Evolutionary conservation across 2,113 vertebrate species (phyloP).

Genomic region (Heptranchias perlo): DNA sequence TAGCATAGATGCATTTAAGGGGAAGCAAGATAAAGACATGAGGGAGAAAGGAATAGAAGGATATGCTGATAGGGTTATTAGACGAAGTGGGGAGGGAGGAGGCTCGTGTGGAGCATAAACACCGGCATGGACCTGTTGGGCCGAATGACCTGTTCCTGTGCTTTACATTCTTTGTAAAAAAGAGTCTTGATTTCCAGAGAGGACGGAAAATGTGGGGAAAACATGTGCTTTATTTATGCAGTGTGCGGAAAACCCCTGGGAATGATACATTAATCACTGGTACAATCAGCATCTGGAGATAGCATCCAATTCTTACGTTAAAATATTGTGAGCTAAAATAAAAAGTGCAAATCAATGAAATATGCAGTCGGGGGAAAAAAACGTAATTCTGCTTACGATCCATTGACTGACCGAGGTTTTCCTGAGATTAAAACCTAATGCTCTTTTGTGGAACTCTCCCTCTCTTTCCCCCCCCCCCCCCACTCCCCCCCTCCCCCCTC

Average conservation of each 20-base stretch:
- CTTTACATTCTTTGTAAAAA: no score
- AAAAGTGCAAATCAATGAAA: not conserved
- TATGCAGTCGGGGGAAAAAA: not conserved
- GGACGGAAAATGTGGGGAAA: not conserved
- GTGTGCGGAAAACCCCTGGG: not conserved
- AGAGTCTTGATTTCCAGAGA: not conserved
- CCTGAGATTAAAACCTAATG: constrained; percentile 27
- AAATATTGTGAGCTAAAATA: not conserved
- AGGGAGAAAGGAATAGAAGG: no score
- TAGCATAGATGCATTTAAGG: no score
- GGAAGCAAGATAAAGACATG: no score
- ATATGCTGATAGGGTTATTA: no score
- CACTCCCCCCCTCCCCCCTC: not conserved
- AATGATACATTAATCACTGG: not conserved
- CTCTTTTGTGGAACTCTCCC: constrained; percentile 76
- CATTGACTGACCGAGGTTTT: not conserved
- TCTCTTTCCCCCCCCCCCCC: not conserved
- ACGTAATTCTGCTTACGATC: not conserved
- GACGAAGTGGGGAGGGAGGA: no score
- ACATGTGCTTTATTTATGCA: not conserved
- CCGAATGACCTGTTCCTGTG: no score
- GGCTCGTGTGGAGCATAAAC: no score
- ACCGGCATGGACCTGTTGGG: no score
- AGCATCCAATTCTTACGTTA: not conserved
- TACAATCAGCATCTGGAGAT: not conserved